Evolutionary conservation across 2,797 vertebrate genomes (phyloP).

Genomic region (Acanthis flammea): DNA sequence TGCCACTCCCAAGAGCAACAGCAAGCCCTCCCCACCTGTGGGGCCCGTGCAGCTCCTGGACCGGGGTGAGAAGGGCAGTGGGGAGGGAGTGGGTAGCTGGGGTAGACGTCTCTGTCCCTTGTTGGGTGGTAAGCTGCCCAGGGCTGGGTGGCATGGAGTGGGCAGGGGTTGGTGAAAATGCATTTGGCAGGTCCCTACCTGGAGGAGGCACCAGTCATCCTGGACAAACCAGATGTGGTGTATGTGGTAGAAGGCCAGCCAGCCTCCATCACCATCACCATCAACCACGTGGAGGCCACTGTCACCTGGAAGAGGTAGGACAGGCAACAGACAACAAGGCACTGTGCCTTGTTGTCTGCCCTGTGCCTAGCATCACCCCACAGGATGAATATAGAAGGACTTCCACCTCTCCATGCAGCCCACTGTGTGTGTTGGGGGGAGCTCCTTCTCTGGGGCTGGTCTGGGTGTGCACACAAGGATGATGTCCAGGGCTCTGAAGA

Average conservation of each 20-base stretch:
- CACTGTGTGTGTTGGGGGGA: fast-evolving
- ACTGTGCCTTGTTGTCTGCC: neutral
- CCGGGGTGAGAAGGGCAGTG: constrained; percentile 57
- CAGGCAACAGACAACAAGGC: too few relatives aligned
- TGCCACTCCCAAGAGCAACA: constrained; percentile 89
- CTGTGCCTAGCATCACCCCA: neutral
- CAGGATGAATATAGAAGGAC: neutral
- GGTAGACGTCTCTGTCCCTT: neutral
- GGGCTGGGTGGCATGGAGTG: neutral
- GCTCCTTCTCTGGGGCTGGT: neutral
- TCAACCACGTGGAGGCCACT: constrained; percentile 90
- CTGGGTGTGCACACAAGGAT: neutral
- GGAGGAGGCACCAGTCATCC: constrained; percentile 85
- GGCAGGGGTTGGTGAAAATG: neutral
- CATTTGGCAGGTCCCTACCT: constrained; percentile 83
- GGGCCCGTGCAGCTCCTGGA: constrained; percentile 88
- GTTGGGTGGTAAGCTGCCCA: neutral
- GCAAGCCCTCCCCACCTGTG: constrained; percentile 88
- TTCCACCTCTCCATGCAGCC: neutral
- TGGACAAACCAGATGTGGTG: constrained; percentile 90
- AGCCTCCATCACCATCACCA: constrained; percentile 84
- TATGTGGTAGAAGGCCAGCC: constrained; percentile 92
- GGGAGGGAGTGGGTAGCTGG: neutral
- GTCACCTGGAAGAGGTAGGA: constrained; percentile 90
- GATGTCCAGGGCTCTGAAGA: neutral